These are phyloP conservation scores for Phaethon lepturus DNA, from an alignment of 2,113 vertebrate genomes.

Conservation along the genomic window DNA sequence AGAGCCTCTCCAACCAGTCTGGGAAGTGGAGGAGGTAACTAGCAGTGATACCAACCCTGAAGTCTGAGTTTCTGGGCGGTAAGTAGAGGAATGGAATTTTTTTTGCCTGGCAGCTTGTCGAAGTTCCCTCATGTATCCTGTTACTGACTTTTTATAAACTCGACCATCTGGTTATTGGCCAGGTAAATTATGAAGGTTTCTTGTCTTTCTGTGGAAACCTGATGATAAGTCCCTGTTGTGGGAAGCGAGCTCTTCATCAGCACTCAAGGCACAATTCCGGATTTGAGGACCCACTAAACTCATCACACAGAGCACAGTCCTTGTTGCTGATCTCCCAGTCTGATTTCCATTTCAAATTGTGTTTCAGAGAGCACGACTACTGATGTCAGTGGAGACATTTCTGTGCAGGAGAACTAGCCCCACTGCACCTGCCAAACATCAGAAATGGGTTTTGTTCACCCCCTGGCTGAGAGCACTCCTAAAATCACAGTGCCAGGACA, in stretches of 20 bases:
- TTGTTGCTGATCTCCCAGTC: not conserved
- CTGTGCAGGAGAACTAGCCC: not conserved
- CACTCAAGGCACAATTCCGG: fast-evolving
- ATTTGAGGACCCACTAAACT: not conserved
- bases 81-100: not conserved
- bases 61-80: not conserved
- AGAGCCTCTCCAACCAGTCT: not conserved
- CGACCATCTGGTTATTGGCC: not conserved
- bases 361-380: not conserved
- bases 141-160: not conserved
- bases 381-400: not conserved
- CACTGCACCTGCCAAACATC: not conserved
- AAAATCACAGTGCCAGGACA: not conserved
- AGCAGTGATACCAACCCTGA: not conserved
- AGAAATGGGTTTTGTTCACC: not conserved
- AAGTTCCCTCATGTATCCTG: not conserved
- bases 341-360: not conserved
- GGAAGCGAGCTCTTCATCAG: not conserved
- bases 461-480: not conserved
- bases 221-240: not conserved
- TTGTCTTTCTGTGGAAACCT: not conserved
- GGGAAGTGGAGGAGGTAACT: not conserved
- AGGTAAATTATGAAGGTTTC: not conserved
- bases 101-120: not conserved
- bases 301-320: not conserved